Percentiles rank a stretch among this genome's conserved stretches.
Conservation (phyloP, 2,888 invertebrate genomes). For the Macroteleia sp. region DNA sequence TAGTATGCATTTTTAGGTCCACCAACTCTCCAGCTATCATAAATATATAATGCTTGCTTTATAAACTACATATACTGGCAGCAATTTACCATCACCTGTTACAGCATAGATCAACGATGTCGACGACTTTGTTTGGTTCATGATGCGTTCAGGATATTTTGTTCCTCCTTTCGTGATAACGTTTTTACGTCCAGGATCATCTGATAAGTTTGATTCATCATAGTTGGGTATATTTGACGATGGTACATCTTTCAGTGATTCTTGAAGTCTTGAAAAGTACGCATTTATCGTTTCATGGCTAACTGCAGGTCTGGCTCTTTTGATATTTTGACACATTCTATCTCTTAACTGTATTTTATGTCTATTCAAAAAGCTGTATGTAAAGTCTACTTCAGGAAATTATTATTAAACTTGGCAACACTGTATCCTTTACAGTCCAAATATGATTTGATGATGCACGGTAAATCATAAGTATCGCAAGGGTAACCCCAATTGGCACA, state of each 20-base stretch:
- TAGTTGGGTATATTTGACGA: conserved; percentile 4
- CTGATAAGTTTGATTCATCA: too few species aligned
- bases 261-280: conserved; percentile 6
- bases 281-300: not conserved
- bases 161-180: too few species aligned
- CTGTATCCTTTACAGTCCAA: not conserved
- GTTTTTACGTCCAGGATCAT: too few species aligned
- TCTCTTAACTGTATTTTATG: not conserved
- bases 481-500: conserved; percentile 6
- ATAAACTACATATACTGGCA: conserved; percentile 3
- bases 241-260: not conserved
- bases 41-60: not conserved
- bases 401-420: not conserved
- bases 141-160: too few species aligned
- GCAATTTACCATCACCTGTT: not conserved
- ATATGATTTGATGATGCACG: conserved; percentile 3
- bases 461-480: conserved; percentile 4
- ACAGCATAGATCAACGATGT: not conserved
- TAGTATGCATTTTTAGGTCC: not conserved
- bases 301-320: conserved; percentile 9
- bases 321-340: conserved; percentile 16
- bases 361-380: conserved; percentile 5
- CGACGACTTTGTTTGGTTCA: too few species aligned
- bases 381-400: conserved; percentile 1
- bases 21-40: not conserved